These are phyloP conservation scores for Apotomis turbidana DNA, from an alignment of 2,888 invertebrate species.

Conservation along the genomic window DNA sequence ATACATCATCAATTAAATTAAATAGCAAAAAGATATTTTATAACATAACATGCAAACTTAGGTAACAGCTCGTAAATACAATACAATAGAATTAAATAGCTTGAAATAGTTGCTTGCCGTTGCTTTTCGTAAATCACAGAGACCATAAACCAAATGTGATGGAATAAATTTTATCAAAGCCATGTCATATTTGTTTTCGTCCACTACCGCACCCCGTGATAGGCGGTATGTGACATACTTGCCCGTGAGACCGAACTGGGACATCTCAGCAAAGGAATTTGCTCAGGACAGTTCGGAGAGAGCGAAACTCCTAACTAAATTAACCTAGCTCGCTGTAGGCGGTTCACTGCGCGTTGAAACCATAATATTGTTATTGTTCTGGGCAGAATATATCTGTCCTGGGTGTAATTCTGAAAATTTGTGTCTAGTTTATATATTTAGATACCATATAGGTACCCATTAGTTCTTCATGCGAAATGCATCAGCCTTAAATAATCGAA, in stretches of 20 bases:
- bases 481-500: too few relatives aligned
- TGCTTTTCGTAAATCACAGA: too few relatives aligned
- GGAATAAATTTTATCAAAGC: not conserved
- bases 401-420: not conserved
- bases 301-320: slow-evolving; percentile 46
- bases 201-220: not conserved
- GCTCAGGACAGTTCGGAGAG: slow-evolving; percentile 34
- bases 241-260: slow-evolving; percentile 18
- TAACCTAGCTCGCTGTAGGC: slow-evolving; percentile 43
- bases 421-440: too few relatives aligned
- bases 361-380: slow-evolving; percentile 19
- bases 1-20: too few relatives aligned
- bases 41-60: too few relatives aligned
- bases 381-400: not conserved
- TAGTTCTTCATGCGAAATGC: too few relatives aligned
- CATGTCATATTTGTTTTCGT: too few relatives aligned
- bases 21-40: too few relatives aligned
- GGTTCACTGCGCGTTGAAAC: slow-evolving; percentile 12
- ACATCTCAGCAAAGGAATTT: slow-evolving; percentile 46
- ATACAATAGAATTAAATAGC: too few relatives aligned
- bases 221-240: not conserved
- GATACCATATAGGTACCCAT: too few relatives aligned
- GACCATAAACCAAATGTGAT: not conserved
- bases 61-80: too few relatives aligned
- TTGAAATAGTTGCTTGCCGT: too few relatives aligned